A percentile compares a stretch with the other conserved stretches of the same genome.
These are phyloP conservation scores for Arvicola amphibius DNA, from an alignment of 2,797 vertebrate genomes.

Conservation along the genomic window DNA sequence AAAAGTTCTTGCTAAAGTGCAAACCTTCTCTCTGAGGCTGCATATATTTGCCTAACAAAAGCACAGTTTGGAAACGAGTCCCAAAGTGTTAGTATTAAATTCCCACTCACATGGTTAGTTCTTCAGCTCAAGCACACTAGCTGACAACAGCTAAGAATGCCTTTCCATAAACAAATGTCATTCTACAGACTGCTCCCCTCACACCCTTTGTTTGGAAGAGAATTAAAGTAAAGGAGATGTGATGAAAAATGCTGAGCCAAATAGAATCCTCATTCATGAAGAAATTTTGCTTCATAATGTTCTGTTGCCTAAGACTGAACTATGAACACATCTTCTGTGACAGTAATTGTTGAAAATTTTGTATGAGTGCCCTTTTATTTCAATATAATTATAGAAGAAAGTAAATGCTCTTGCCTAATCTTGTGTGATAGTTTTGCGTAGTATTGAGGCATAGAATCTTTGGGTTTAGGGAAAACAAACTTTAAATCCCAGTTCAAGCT, in stretches of 20 bases:
- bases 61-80: conserved; percentile 31
- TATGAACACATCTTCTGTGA: background rate
- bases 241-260: conserved; percentile 31
- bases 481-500: conserved; percentile 31
- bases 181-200: background rate
- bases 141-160: conserved; percentile 50
- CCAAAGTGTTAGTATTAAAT: conserved; percentile 50
- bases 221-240: conserved; percentile 11
- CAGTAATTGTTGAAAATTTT: background rate
- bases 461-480: background rate
- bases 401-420: background rate
- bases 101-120: conserved; percentile 66
- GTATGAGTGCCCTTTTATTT: background rate
- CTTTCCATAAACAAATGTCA: conserved; percentile 65
- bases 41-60: conserved; percentile 69
- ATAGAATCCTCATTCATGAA: background rate
- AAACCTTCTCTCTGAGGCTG: conserved; percentile 44
- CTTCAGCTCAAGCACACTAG: conserved; percentile 5
- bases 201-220: background rate
- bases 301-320: background rate
- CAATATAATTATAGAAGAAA: background rate
- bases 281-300: background rate
- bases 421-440: background rate
- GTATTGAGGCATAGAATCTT: background rate
- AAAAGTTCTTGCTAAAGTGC: conserved; percentile 69